Percentiles rank a stretch among this genome's conserved stretches.
These are phyloP conservation scores for Excalfactoria chinensis DNA, from an alignment of 2,113 vertebrate genomes.

Conservation along the genomic window DNA sequence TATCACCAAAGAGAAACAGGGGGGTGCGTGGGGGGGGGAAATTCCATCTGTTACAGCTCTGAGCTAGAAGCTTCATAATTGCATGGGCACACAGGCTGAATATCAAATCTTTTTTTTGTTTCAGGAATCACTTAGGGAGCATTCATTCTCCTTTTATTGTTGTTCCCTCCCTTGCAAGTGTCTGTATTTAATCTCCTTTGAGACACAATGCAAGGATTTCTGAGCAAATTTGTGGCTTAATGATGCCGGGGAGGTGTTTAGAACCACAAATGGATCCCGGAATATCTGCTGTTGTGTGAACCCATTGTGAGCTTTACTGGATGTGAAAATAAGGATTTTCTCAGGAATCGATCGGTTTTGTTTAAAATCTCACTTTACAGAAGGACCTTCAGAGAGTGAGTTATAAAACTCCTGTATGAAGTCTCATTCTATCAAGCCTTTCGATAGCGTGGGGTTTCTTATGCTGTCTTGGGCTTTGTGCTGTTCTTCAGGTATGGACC, in stretches of 20 bases:
- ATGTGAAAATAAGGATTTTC: not conserved
- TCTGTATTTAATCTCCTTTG: constrained; percentile 51
- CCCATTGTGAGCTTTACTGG: not conserved
- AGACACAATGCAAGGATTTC: constrained; percentile 49
- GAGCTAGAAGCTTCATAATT: constrained; percentile 56
- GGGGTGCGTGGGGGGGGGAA: no score
- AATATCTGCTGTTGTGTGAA: not conserved
- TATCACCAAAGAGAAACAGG: constrained; percentile 65
- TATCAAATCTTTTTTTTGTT: constrained; percentile 47
- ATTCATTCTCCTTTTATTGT: constrained; percentile 62
- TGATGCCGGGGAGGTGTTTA: constrained; percentile 29
- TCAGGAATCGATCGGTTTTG: not conserved
- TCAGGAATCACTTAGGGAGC: constrained; percentile 69
- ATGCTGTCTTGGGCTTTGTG: rapidly evolving
- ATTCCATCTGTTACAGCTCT: constrained; percentile 75
- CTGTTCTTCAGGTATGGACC: not conserved
- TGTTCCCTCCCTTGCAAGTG: constrained; percentile 65
- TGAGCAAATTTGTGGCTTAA: constrained; percentile 48
- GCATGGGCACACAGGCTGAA: constrained; percentile 57
- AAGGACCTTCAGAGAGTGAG: not conserved
- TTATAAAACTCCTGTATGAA: no score
- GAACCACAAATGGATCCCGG: constrained; percentile 22
- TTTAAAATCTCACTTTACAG: not conserved
- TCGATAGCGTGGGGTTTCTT: not conserved
- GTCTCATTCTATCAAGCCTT: rapidly evolving